Conservation (phyloP, 1,140 invertebrate genomes). For the Sipha flava region DNA sequence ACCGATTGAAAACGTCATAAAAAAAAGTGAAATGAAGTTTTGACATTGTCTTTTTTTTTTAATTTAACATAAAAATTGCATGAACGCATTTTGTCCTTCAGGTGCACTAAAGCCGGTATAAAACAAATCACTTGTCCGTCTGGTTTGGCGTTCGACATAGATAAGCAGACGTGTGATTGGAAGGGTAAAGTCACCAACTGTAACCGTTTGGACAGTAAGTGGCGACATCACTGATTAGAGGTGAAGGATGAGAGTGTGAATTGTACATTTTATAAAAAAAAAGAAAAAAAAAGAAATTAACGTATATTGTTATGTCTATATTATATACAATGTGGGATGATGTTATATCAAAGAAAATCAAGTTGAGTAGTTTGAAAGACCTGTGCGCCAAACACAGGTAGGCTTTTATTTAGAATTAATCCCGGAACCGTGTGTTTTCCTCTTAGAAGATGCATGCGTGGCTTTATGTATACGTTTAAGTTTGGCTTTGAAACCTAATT, state of each 20-base stretch:
- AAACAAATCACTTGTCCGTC: conserved; percentile 89
- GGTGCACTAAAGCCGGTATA: conserved; percentile 85
- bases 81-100: conserved; percentile 45
- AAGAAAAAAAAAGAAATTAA: not conserved
- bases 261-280: not conserved
- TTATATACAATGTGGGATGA: not conserved
- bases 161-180: conserved; percentile 95
- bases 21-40: not conserved
- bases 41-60: not conserved
- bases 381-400: conserved; percentile 30
- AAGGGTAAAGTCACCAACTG: conserved; percentile 93
- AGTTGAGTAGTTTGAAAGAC: conserved; percentile 23
- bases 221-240: conserved; percentile 40
- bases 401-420: not conserved
- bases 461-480: not conserved
- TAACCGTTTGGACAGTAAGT: conserved; percentile 93
- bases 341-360: not conserved
- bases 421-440: not conserved
- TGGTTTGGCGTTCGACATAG: conserved; percentile 90
- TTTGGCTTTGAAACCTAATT: too few species aligned
- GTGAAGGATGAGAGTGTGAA: conserved; percentile 26
- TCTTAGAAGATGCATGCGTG: not conserved
- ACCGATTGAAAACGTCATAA: conserved; percentile 3
- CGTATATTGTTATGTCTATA: not conserved
- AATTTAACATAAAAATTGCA: conserved; percentile 26